These are phyloP conservation scores for Drosophila mayri DNA, from an alignment of 1,140 invertebrate genomes.

Conservation along the genomic window DNA sequence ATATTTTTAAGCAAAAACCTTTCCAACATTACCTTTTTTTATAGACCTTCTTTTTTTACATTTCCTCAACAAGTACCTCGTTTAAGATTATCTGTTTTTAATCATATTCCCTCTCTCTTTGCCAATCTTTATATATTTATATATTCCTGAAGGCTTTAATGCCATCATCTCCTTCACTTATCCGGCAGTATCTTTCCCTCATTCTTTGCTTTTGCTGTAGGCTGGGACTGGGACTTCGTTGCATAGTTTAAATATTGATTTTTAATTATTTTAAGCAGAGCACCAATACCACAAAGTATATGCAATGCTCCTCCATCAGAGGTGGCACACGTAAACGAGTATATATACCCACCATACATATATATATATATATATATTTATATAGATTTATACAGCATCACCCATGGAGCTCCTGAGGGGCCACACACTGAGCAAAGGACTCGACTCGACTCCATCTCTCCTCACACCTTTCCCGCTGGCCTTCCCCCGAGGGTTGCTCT, in stretches of 20 bases:
- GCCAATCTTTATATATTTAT: conserved; percentile 4
- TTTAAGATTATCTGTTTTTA: conserved; percentile 2
- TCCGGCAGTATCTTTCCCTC: neutral
- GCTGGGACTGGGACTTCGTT: conserved; percentile 12
- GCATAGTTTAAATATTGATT: conserved; percentile 81
- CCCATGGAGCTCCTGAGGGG: conserved; percentile 45
- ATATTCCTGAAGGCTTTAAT: conserved; percentile 20
- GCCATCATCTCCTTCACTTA: neutral
- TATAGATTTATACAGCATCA: conserved; percentile 41
- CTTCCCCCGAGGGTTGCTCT: conserved; percentile 68
- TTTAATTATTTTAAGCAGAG: conserved; percentile 82
- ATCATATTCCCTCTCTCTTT: neutral
- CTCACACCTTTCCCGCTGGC: conserved; percentile 62
- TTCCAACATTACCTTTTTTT: neutral
- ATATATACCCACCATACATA: conserved; percentile 25
- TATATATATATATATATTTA: conserved; percentile 39
- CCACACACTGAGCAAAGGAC: conserved; percentile 64
- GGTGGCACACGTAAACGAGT: conserved; percentile 34
- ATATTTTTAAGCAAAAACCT: neutral
- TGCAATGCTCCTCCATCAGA: conserved; percentile 52
- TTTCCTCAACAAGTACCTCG: neutral
- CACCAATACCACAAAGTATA: conserved; percentile 71
- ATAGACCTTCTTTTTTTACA: neutral
- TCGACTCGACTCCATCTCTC: conserved; percentile 17
- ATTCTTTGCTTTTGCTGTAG: conserved; percentile 24